Evolutionary conservation across 2,113 vertebrate genomes (phyloP).

Genomic region (Semnornis frantzii): DNA sequence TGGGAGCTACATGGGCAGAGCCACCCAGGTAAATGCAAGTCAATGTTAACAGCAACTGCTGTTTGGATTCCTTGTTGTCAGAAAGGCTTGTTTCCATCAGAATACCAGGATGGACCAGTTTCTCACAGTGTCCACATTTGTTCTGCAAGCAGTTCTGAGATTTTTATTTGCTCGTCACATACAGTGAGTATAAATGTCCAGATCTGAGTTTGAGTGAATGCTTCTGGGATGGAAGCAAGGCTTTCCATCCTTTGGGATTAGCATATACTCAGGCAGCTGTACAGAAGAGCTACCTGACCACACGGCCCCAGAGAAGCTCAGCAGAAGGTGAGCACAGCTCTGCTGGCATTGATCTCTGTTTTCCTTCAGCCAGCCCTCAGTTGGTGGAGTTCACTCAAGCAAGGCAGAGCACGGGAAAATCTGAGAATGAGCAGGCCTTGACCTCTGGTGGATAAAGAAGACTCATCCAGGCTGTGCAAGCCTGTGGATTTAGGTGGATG

Average conservation of each 20-base stretch:
- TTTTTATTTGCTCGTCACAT: not conserved
- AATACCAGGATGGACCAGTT: not conserved
- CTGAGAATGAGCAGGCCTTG: not conserved
- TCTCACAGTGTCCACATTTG: not conserved
- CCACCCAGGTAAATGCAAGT: not conserved
- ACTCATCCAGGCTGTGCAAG: not conserved
- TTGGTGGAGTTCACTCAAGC: not conserved
- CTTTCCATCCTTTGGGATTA: not conserved
- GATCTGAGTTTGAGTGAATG: not conserved
- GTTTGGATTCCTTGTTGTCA: not conserved
- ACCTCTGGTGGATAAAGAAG: not conserved
- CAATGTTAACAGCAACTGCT: not conserved
- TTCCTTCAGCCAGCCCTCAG: not conserved
- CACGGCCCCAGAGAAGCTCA: not conserved
- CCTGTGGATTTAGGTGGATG: not conserved
- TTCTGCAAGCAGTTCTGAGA: not conserved
- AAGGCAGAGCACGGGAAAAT: not conserved
- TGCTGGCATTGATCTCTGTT: not conserved
- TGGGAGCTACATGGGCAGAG: not conserved
- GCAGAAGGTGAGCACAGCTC: not conserved
- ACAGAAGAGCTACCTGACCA: not conserved
- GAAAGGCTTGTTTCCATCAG: not conserved
- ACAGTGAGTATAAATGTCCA: not conserved
- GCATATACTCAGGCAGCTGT: accelerated
- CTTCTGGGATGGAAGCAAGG: not conserved